Base-by-base conservation (phyloP, 2,888 invertebrate genomes). In the Actias luna region DNA sequence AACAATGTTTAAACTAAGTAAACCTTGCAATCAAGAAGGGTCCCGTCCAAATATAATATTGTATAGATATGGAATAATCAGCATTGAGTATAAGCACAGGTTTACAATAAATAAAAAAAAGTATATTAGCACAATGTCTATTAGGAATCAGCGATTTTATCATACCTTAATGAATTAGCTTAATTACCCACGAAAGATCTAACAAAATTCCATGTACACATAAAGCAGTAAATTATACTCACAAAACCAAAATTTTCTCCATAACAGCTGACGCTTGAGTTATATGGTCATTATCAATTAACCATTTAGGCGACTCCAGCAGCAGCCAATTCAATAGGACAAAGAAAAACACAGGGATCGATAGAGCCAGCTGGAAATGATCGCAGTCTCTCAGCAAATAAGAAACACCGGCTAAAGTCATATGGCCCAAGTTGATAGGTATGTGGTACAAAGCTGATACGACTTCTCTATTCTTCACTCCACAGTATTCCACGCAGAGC, bases 251-350 rank as follows among this genome's bases (percentile, higher is more conserved):
- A 63, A 88, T 73, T 58, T 75, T 86, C 36, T 84, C 77, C 83
- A 90, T 82, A 2, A 85, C 82, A 2, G 2, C 22, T 0, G 77
- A 73, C 4, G 87, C 82, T 63, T 76, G 68, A 3, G 83, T 79
- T 33, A 82, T 66, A 0, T 76, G 66, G 31, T 75, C 78, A n/a
- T 69, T 82, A 66, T 87, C 86, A 77, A 89, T 69, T 65, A 89
- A 69, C 90, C 90, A 90, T 65, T 88, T 89, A 0, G 89, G 90
- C 0, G 89, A 89, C 63, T 89, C 90, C 65, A 80, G 70, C 1
- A 80, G 10, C 25, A 86, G 22, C 70, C 77, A 88, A 62, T 76
- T 72, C 7, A 77, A 31, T 0, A 63, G 29, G 2, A 79, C 77
- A 39, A 80, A 80, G 0, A 85, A 36, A 8, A 87, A 79, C n/a